phyloP scores from a whole-genome alignment of 2,888 invertebrate species.

The Acanthosoma haemorrhoidale region DNA sequence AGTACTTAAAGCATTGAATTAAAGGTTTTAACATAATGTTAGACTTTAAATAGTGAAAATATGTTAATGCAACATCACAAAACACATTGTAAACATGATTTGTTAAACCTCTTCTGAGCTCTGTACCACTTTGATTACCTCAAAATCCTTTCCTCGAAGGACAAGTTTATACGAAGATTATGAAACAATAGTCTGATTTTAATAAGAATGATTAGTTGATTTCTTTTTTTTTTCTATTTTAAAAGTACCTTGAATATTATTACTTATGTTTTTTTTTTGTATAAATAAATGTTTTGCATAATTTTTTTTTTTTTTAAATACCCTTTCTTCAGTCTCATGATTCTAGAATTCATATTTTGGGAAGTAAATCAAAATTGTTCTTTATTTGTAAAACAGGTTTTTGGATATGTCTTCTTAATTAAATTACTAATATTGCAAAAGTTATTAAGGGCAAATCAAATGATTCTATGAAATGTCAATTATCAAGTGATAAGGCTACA shows the following conservation, averaged over 20 bases:
- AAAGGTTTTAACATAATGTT: background rate
- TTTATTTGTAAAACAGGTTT: too few relatives aligned
- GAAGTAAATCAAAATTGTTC: too few relatives aligned
- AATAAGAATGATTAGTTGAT: slow-evolving; percentile 25
- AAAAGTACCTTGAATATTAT: slow-evolving; percentile 28
- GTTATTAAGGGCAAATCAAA: too few relatives aligned
- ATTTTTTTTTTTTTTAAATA: background rate
- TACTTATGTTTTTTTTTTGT: slow-evolving; percentile 23
- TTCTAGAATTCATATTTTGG: background rate
- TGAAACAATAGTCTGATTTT: slow-evolving; percentile 28
- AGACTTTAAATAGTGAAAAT: too few relatives aligned
- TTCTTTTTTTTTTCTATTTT: slow-evolving; percentile 19
- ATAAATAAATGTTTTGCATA: slow-evolving; percentile 28
- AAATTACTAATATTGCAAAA: too few relatives aligned
- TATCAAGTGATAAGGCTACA: too few relatives aligned
- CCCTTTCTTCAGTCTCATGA: background rate
- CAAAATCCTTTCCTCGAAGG: slow-evolving; percentile 18
- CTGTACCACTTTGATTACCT: slow-evolving; percentile 25
- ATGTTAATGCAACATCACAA: background rate
- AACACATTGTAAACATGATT: background rate
- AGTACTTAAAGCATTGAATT: slow-evolving; percentile 5
- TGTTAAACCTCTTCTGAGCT: background rate
- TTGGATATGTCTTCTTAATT: too few relatives aligned
- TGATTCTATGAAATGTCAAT: too few relatives aligned
- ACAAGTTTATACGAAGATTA: slow-evolving; percentile 22